Evolutionary conservation across 2,113 vertebrate genomes (phyloP).

Genomic region (Periophthalmodon schlosseri): DNA sequence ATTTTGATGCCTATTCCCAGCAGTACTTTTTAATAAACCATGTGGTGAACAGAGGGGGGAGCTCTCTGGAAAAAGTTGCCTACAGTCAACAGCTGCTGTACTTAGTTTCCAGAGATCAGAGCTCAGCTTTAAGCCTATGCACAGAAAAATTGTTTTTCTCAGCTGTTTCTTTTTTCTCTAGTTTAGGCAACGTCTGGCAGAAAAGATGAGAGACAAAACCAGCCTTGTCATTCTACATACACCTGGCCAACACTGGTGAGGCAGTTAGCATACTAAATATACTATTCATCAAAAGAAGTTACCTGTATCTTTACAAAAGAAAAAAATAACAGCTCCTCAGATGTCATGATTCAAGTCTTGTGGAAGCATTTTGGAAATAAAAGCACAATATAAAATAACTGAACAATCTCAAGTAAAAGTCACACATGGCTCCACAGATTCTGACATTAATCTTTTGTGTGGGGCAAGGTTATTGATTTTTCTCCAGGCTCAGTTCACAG

Average conservation of each 20-base stretch:
- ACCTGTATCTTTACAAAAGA: background rate
- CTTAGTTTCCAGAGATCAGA: slow-evolving; percentile 12
- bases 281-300: background rate
- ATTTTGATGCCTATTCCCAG: slow-evolving; percentile 42
- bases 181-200: background rate
- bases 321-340: background rate
- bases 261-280: background rate
- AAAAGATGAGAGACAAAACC: background rate
- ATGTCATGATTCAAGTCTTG: background rate
- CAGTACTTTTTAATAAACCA: slow-evolving; percentile 53
- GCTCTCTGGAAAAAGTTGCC: slow-evolving; percentile 16
- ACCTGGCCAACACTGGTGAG: background rate
- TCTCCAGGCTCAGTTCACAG: background rate
- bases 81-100: slow-evolving; percentile 29
- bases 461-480: background rate
- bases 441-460: background rate
- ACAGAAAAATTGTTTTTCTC: background rate
- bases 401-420: background rate
- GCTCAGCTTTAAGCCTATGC: background rate
- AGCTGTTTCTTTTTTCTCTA: background rate
- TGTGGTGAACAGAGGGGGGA: slow-evolving; percentile 22
- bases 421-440: background rate
- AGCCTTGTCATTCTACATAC: background rate
- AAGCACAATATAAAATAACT: background rate
- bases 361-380: background rate